Evolutionary conservation across 1,140 invertebrate species (phyloP), one percentile per base, ranked within the genome.

Genomic region (Onthophagus taurus): DNA sequence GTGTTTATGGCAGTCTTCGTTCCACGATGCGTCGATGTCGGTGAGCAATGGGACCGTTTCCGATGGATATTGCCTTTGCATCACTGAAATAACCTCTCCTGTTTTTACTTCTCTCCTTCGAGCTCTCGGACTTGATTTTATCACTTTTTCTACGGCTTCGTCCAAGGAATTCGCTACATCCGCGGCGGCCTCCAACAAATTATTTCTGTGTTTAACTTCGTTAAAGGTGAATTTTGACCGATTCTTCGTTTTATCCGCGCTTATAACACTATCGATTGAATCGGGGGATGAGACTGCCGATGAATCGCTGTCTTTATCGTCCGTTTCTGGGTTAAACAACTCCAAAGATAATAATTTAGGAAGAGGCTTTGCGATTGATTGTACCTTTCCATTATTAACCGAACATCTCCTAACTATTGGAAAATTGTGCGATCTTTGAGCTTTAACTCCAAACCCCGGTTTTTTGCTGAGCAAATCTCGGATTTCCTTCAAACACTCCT

Each of bases 291-390:
- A 89, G 2, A 85, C 78, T 13, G 85, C 85, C 50, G 83, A 86
- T 1, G 85, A 89, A 60, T 91, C 88, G 53, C 85, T 89, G 57
- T 91, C 89, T 61, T 89, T 74, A 55, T 92, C 89, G 60, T 92
- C 89, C 5, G 81, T 89, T 56, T 89, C 88, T 1, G 88, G 89
- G 67, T 92, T 91, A 55, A 89, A 92, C 4, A 91, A 65, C 60
- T 91, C 89, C 37, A 90, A 63, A 2, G 83, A 83, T 42, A 89
- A 68, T 9, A 89, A 59, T 42, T 82, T 78, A 0, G 84, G 84
- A 23, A 81, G 68, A 41, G 70, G 65, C 47, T 73, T 74, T 30
- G 69, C 72, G 1, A 70, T 64, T 1, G 67, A 57, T 46, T 75
- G 71, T 2, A 67, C 36, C 49, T 69, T 66, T 11, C 71, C 70